phyloP scores from a whole-genome alignment of 2,113 vertebrate genomes.

The Danionella cerebrum region DNA sequence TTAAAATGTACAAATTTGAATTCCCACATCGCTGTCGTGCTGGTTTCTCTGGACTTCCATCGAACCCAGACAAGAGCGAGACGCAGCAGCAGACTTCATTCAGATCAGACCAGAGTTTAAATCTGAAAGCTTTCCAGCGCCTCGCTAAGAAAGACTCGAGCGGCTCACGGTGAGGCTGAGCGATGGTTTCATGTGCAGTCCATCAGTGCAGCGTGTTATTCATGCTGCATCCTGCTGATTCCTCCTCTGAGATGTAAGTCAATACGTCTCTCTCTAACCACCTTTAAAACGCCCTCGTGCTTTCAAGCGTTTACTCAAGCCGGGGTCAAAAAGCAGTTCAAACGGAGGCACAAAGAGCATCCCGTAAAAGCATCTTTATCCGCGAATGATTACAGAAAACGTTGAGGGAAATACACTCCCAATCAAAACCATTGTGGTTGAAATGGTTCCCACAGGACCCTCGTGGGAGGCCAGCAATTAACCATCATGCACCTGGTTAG shows the following conservation, averaged over 20 bases:
- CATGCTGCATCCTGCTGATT: conserved; percentile 5
- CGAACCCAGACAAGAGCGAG: no score
- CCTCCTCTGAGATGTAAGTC: not conserved
- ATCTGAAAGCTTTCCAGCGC: no score
- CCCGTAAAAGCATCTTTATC: conserved; percentile 6
- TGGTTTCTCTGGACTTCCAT: no score
- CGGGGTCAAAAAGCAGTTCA: conserved; percentile 1
- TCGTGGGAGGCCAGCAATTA: not conserved
- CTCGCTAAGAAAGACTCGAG: no score
- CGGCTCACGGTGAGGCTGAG: no score
- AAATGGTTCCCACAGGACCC: not conserved
- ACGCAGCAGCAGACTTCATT: no score
- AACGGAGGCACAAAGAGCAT: not conserved
- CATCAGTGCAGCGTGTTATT: not conserved
- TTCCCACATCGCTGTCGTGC: no score
- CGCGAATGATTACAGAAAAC: not conserved
- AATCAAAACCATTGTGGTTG: conserved; percentile 3
- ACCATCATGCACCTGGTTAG: conserved; percentile 13
- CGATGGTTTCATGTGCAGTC: not conserved
- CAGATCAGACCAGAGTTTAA: no score
- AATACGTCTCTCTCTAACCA: not conserved
- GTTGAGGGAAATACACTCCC: conserved; percentile 3
- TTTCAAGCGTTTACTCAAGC: not conserved
- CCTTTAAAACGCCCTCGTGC: not conserved
- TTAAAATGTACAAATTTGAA: no score